Evolutionary conservation across 2,888 invertebrate species (phyloP).

Genomic region (Eledone cirrhosa): DNA sequence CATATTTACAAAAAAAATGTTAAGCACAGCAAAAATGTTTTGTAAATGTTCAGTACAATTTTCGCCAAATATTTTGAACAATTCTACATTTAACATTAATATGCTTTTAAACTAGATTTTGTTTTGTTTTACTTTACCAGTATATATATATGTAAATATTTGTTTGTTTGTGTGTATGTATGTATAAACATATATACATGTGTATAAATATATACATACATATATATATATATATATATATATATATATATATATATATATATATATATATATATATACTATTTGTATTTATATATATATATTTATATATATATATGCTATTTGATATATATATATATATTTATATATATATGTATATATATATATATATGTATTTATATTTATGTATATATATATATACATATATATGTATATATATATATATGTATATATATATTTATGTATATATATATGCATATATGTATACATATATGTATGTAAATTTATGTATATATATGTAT

Average conservation of each 20-base stretch:
- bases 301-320: background rate
- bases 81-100: background rate
- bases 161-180: background rate
- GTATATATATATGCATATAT: slow-evolving; percentile 4
- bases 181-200: background rate
- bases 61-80: background rate
- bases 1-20: background rate
- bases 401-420: slow-evolving; percentile 16
- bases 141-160: background rate
- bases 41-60: background rate
- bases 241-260: background rate
- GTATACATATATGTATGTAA: background rate
- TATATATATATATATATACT: slow-evolving; percentile 20
- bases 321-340: background rate
- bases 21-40: background rate
- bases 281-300: background rate
- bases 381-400: slow-evolving; percentile 17
- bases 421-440: background rate
- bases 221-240: background rate
- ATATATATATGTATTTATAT: background rate
- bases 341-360: slow-evolving; percentile 12
- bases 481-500: background rate
- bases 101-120: background rate
- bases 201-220: background rate
- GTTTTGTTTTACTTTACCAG: background rate